These are phyloP conservation scores for Drosophila hydei DNA, from an alignment of 1,140 invertebrate species.

Conservation along the genomic window DNA sequence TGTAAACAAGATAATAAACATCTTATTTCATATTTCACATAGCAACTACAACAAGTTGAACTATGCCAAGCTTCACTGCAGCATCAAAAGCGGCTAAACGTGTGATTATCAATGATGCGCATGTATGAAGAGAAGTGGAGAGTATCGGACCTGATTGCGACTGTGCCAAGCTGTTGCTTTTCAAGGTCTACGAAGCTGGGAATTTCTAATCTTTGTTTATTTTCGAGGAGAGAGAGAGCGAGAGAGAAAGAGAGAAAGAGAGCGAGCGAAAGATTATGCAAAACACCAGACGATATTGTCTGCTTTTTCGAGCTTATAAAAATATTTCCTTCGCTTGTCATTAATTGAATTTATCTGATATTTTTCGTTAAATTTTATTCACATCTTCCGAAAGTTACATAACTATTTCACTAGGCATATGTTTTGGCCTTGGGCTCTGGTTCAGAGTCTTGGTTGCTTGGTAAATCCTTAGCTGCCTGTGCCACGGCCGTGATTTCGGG, in stretches of 20 bases:
- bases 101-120: neutral
- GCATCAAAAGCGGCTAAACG: neutral
- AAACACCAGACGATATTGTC: constrained; percentile 7
- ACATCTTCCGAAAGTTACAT: constrained; percentile 11
- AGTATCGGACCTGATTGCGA: constrained; percentile 1
- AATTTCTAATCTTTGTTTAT: constrained; percentile 18
- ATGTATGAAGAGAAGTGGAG: neutral
- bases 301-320: neutral
- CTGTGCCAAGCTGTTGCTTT: constrained; percentile 14
- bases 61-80: constrained; percentile 9
- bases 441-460: constrained; percentile 27
- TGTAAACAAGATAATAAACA: too few species aligned
- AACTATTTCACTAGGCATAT: constrained; percentile 19
- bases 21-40: neutral
- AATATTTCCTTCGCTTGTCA: neutral
- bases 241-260: neutral
- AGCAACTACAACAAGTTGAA: neutral
- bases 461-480: constrained; percentile 70
- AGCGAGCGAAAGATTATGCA: constrained; percentile 7
- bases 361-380: constrained; percentile 18
- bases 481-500: constrained; percentile 70
- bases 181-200: constrained; percentile 31
- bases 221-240: neutral
- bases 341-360: neutral
- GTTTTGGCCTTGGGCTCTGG: neutral